Evolutionary conservation across 2,888 invertebrate species (phyloP).

Genomic region (Malachius bipustulatus): DNA sequence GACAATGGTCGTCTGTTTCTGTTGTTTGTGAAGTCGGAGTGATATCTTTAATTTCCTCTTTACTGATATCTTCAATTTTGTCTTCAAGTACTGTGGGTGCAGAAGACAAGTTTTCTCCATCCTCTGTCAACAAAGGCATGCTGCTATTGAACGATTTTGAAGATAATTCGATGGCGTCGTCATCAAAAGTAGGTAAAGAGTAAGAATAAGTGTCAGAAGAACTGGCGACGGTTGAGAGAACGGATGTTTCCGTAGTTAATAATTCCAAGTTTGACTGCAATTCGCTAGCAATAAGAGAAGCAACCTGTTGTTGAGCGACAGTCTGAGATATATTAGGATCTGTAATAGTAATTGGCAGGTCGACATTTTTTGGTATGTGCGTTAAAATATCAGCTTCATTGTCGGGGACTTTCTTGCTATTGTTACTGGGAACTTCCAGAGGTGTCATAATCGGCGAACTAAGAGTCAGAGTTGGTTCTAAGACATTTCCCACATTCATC

Average conservation of each 20-base stretch:
- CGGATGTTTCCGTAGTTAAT: slow-evolving; percentile 53
- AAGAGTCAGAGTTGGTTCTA: slow-evolving; percentile 64
- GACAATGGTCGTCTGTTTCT: no score
- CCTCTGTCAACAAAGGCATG: slow-evolving; percentile 49
- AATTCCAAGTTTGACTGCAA: slow-evolving; percentile 43
- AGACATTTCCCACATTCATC: slow-evolving; percentile 47
- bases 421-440: slow-evolving; percentile 52
- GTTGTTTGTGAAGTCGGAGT: no score
- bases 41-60: no score
- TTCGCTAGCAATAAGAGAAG: slow-evolving; percentile 28
- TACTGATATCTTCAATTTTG: no score
- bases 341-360: slow-evolving; percentile 64
- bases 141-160: slow-evolving; percentile 36
- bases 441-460: slow-evolving; percentile 77
- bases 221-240: slow-evolving; percentile 31
- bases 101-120: no score
- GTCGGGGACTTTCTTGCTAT: slow-evolving; percentile 33
- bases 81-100: no score
- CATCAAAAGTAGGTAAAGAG: slow-evolving; percentile 31
- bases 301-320: slow-evolving; percentile 33
- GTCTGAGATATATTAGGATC: slow-evolving; percentile 59
- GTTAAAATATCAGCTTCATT: slow-evolving; percentile 30
- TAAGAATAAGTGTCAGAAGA: slow-evolving; percentile 33
- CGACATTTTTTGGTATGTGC: slow-evolving; percentile 54
- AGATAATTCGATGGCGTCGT: slow-evolving; percentile 32